Percentiles rank a stretch among this genome's conserved stretches.
Conservation (phyloP, 2,113 vertebrate species). For the Notarius lentiginosus region DNA sequence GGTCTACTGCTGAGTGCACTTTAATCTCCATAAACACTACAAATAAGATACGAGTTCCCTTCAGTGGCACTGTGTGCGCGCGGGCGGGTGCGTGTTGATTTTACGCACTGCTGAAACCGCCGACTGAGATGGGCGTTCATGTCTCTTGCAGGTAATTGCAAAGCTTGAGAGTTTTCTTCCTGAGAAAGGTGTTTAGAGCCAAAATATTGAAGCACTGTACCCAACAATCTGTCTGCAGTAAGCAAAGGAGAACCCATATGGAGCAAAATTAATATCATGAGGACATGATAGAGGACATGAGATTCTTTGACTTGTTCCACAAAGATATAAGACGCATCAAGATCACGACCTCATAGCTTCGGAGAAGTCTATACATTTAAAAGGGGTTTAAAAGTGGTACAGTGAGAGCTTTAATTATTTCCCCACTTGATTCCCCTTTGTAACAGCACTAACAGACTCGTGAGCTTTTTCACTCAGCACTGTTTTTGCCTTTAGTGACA, state of each 20-base stretch:
- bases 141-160: constrained; percentile 30
- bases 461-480: not conserved
- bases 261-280: not conserved
- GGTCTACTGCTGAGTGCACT: constrained; percentile 23
- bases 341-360: not conserved
- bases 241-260: constrained; percentile 23
- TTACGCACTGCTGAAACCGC: constrained; percentile 27
- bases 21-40: constrained; percentile 50
- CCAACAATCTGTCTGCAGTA: constrained; percentile 7
- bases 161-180: constrained; percentile 13
- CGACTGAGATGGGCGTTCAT: constrained; percentile 15
- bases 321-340: not conserved
- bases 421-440: not conserved
- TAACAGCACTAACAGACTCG: not conserved
- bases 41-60: constrained; percentile 36
- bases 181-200: constrained; percentile 13
- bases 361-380: not conserved
- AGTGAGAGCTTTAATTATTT: not conserved
- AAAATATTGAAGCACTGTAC: constrained; percentile 7
- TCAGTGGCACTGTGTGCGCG: not conserved
- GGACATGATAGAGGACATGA: not conserved
- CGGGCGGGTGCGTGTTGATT: not conserved
- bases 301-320: not conserved
- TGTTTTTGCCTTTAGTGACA: constrained; percentile 36
- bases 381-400: not conserved